Base-by-base conservation (phyloP, 2,888 invertebrate species). In the Notodonta ziczac region DNA sequence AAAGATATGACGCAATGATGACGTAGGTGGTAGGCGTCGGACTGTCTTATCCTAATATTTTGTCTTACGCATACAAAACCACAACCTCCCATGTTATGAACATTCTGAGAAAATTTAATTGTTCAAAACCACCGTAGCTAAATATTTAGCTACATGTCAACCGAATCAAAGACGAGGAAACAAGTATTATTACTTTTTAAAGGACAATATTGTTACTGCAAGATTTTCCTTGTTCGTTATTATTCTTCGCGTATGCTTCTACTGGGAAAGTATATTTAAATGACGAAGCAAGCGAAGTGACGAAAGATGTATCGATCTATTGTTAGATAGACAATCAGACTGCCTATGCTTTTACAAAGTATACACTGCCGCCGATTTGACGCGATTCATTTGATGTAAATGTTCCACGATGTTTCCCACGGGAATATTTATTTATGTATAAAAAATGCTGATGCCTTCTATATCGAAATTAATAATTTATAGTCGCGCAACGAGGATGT, bases 21-120 rank as follows among this genome's bases (percentile, higher is more conserved):
- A 4, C 46, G 5, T 42, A 42, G 42, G 4, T 42, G 4, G 46
- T 46, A 46, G 46, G 46, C 46, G 46, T 46, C n/a, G 4, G 1
- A 0, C n/a, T 5, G 46, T 46, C 46, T n/a, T 46, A 13, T 46
- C 5, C 46, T n/a, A 46, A 53, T 61, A 53, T 65, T 56, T 59
- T 60, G 24, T 57, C 24, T 58, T 14, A 50, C 50, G 50, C 13
- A 12, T 5, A 0, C 5, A 32, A 52, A 24, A 52, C 52, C 52
- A 32, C 52, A 52, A 12, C 12, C 52, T 50, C 16, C 32, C 12
- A 52, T 32, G 51, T 44, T 14, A 48, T 35, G 32, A n/a, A 13
- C 16, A 46, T 56, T 32, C 44, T 13, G 2, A 32, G 44, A 46
- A 32, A 13, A 44, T 13, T 42, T 40, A 40, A 39, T 42, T 35